phyloP scores from a whole-genome alignment of 2,888 invertebrate species.

The Caenorhabditis sp. region DNA sequence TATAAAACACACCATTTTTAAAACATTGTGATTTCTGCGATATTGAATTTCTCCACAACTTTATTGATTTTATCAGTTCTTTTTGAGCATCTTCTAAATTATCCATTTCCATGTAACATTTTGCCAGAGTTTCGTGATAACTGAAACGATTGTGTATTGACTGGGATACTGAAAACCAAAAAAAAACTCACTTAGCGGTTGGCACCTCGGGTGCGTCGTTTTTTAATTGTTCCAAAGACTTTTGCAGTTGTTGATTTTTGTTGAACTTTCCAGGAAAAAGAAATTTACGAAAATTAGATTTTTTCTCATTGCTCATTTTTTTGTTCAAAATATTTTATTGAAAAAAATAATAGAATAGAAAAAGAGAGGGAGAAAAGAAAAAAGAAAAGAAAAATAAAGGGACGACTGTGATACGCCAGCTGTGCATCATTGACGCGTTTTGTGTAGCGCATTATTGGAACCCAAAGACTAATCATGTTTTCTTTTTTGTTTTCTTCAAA shows the following conservation, averaged over 20 bases:
- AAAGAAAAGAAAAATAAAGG: neutral
- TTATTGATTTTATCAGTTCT: neutral
- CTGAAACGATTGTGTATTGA: neutral
- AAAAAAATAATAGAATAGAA: neutral
- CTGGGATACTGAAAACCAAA: neutral
- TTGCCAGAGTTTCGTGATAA: neutral
- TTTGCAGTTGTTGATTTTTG: neutral
- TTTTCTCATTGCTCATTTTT: neutral
- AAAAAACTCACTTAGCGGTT: neutral
- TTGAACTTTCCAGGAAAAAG: neutral
- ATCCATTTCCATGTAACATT: neutral
- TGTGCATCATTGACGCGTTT: neutral
- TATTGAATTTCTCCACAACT: neutral
- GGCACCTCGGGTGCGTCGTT: neutral
- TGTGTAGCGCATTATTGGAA: neutral
- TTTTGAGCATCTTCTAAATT: neutral
- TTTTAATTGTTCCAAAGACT: neutral
- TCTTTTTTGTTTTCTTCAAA: neutral
- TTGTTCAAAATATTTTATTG: neutral
- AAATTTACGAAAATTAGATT: neutral
- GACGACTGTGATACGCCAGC: neutral
- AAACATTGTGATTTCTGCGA: neutral
- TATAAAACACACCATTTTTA: neutral
- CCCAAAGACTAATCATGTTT: neutral
- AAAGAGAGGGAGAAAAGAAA: neutral